Base-by-base conservation (phyloP, 2,888 invertebrate species). In the Silvanus unidentatus region DNA sequence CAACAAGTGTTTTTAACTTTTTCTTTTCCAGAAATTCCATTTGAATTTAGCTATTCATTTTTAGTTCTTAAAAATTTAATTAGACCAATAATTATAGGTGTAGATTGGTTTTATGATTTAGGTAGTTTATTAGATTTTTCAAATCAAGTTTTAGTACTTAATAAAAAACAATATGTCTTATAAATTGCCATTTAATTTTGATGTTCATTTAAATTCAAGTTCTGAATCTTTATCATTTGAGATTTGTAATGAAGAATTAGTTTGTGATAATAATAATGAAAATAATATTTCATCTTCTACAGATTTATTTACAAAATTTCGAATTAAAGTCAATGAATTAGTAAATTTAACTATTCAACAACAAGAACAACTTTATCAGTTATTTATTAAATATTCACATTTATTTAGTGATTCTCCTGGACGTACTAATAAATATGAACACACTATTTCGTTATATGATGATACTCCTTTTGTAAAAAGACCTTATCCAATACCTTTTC, bases 371-470 rank as follows among this genome's bases (percentile, higher is more conserved):
- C 10, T 32, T 32, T 3, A 12, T 32, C 29, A 36, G 30, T 16
- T 51, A 11, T 37, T 22, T 22, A 22, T 22, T 22, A 3, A 22
- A 8, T 3, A 5, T 22, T 22, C 22, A 22, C 8, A 22, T 11
- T 12, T 58, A n/a, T 59, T 59, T 39, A 50, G 52, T 1, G 39
- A 42, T 1, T 45, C 48, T n/a, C 49, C 55, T 1, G 53, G 54
- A 5, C 42, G 49, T 2, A 57, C 54, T 5, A 16, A 42, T 30
- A 22, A 22, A 22, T 22, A 22, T 22, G 44, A 50, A 16, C 22
- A 22, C 8, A 5, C 22, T 22, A 32, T 32, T 32, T 8, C 4
- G 3, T 9, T 32, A 32, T 12, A 32, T 12, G 13, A 32, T 9
- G 10, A 32, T 9, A n/a, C n/a, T 5, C 32, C 32, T 8, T 32